phyloP scores from a whole-genome alignment of 2,113 vertebrate genomes.

The chimpanzee (Pan troglodytes) region NHGRI_mPanTro3-v2.1_pri NC_072401.2:49192501-49193000 shows the following conservation, averaged over 20 bases:
- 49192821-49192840: not conserved
- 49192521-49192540: not conserved
- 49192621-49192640: not conserved
- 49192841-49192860: not conserved
- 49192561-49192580: not conserved
- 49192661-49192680: not conserved
- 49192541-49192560: not conserved
- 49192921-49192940: conserved; percentile 59
- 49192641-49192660: not conserved
- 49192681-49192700: not conserved
- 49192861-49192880: not conserved
- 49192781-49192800: not conserved
- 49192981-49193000: conserved; percentile 66
- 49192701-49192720: not conserved
- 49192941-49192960: conserved; percentile 70
- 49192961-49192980: conserved; percentile 59
- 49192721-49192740: not conserved
- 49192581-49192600: not conserved
- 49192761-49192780: not conserved
- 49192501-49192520: not conserved
- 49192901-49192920: conserved; percentile 49
- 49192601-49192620: not conserved
- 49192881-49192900: not conserved
- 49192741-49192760: not conserved
- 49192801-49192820: not conserved